Evolutionary conservation across 2,797 vertebrate species (phyloP).

Genomic region (Danionella dracula): DNA sequence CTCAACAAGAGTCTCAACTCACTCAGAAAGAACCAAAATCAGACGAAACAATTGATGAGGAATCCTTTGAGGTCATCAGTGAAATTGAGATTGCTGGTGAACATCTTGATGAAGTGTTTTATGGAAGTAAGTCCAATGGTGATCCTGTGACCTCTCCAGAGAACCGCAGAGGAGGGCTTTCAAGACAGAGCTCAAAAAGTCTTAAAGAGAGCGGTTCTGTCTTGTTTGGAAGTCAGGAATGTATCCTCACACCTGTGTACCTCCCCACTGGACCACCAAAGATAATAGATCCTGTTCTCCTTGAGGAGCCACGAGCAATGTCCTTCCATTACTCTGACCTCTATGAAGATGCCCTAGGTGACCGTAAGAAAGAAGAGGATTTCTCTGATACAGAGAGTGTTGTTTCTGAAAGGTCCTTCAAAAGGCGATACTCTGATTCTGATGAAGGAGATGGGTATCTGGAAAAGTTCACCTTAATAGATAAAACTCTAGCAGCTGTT

Average conservation of each 20-base stretch:
- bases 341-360: constrained; percentile 79
- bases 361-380: constrained; percentile 72
- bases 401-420: constrained; percentile 75
- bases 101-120: constrained; percentile 85
- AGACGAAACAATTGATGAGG: constrained; percentile 49
- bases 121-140: constrained; percentile 61
- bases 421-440: constrained; percentile 75
- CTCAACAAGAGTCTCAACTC: constrained; percentile 33
- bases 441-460: constrained; percentile 85
- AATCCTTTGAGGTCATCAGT: constrained; percentile 68
- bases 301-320: constrained; percentile 86
- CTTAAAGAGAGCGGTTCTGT: constrained; percentile 70
- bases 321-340: constrained; percentile 90
- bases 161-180: constrained; percentile 25
- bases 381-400: constrained; percentile 78
- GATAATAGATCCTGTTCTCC: constrained; percentile 77
- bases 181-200: constrained; percentile 55
- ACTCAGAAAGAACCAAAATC: constrained; percentile 44
- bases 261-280: constrained; percentile 78
- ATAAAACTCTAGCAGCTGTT: constrained; percentile 71
- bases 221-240: constrained; percentile 79
- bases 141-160: neutral
- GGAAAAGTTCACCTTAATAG: constrained; percentile 88
- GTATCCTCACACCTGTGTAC: constrained; percentile 76
- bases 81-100: constrained; percentile 72